A percentile compares a stretch with the other conserved stretches of the same genome.
These are phyloP conservation scores for Holothuria leucospilota DNA, from an alignment of 53 echinoderm and acorn worm species.

Conservation along the genomic window DNA sequence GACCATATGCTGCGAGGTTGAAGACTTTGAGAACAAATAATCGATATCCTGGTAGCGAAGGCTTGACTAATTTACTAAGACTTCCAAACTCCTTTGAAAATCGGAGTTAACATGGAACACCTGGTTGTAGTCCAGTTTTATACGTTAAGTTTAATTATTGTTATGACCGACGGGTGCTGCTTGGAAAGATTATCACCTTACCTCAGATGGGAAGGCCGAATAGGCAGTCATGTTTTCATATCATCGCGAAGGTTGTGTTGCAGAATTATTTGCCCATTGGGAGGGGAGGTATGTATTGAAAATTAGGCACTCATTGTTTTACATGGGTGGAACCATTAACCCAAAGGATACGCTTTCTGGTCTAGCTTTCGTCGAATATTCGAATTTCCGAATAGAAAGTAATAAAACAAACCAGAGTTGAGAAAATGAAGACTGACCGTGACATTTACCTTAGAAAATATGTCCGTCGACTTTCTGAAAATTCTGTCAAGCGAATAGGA, in stretches of 20 bases:
- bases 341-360: neutral
- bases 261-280: slow-evolving; percentile 32
- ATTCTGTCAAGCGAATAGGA: too few relatives aligned
- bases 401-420: slow-evolving; percentile 15
- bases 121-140: too few relatives aligned
- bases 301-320: slow-evolving; percentile 20
- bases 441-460: slow-evolving; percentile 14
- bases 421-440: slow-evolving; percentile 21
- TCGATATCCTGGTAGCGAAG: too few relatives aligned
- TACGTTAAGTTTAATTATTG: too few relatives aligned
- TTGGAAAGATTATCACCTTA: too few relatives aligned
- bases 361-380: slow-evolving; percentile 20
- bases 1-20: too few relatives aligned
- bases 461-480: neutral
- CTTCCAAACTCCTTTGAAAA: too few relatives aligned
- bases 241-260: slow-evolving; percentile 26
- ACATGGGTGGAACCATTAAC: neutral
- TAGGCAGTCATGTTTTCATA: slow-evolving; percentile 2
- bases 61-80: too few relatives aligned
- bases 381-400: slow-evolving; percentile 4
- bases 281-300: slow-evolving; percentile 23
- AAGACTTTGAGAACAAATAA: too few relatives aligned
- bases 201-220: too few relatives aligned
- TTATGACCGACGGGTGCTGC: too few relatives aligned
- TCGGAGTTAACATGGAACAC: too few relatives aligned